These are phyloP conservation scores for Anguilla japonica DNA, from an alignment of 2,113 vertebrate genomes.

Conservation along the genomic window DNA sequence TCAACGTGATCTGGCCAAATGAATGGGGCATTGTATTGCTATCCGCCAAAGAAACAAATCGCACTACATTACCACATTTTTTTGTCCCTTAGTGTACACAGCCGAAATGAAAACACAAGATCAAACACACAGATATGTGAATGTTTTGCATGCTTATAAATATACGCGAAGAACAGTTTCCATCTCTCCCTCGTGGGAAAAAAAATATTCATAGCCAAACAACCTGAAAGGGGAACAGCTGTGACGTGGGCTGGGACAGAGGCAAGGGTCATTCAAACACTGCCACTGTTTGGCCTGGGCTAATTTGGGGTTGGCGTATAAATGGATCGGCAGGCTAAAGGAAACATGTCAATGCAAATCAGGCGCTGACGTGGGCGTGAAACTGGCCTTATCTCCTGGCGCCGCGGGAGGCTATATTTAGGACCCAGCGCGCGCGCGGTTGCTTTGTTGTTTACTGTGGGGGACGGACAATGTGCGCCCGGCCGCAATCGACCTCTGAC, in stretches of 20 bases:
- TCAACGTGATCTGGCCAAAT: background rate
- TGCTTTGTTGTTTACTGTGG: conserved; percentile 38
- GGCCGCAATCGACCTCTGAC: background rate
- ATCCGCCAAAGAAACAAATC: background rate
- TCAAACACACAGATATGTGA: background rate
- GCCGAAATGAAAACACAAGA: background rate
- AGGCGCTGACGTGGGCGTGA: conserved; percentile 36
- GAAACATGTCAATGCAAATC: conserved; percentile 40
- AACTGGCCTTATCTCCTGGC: conserved; percentile 20
- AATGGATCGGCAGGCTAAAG: conserved; percentile 26
- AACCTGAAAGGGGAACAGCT: background rate
- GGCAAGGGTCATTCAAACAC: background rate
- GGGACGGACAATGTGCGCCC: conserved; percentile 35
- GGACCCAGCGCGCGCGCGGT: conserved; percentile 31
- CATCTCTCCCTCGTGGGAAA: background rate
- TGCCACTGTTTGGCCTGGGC: conserved; percentile 31
- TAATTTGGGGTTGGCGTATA: conserved; percentile 11
- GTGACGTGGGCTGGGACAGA: too few species aligned
- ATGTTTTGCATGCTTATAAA: too few species aligned
- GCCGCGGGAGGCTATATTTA: conserved; percentile 43
- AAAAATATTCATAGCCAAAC: conserved; percentile 25
- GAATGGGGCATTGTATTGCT: background rate
- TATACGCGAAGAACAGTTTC: background rate
- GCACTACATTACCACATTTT: background rate
- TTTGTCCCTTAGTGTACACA: background rate